Conservation (phyloP, 2,113 vertebrate species). For the Rousettus leschenaultii region DNA sequence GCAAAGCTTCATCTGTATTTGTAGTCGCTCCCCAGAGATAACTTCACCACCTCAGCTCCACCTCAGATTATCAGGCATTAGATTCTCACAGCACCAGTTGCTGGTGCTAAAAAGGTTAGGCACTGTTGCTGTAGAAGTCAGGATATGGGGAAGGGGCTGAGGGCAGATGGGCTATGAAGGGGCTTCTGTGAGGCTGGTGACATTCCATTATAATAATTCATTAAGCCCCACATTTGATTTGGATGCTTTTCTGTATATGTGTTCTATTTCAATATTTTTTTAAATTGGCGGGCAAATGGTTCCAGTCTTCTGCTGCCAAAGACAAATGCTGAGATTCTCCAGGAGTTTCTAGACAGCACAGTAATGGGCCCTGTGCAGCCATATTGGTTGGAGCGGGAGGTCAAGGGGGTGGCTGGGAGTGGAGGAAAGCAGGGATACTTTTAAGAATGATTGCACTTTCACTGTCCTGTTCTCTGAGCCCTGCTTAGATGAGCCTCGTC, state of each 20-base stretch:
- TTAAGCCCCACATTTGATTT: not conserved
- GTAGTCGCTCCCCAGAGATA: too few species aligned
- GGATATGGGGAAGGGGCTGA: not conserved
- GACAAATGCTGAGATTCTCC: not conserved
- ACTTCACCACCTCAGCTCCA: too few species aligned
- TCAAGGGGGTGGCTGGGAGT: rapidly evolving
- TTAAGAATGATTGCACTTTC: too few species aligned
- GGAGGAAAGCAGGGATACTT: too few species aligned
- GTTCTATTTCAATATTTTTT: not conserved
- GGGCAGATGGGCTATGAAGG: not conserved
- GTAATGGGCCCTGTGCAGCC: not conserved
- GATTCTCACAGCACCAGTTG: too few species aligned
- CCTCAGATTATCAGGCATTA: too few species aligned
- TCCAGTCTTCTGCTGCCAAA: not conserved
- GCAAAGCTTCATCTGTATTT: too few species aligned
- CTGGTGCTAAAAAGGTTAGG: too few species aligned
- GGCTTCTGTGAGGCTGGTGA: not conserved
- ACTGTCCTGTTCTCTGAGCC: not conserved
- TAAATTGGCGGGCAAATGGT: too few species aligned
- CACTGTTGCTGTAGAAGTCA: not conserved
- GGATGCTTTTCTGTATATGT: not conserved
- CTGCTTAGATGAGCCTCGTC: not conserved
- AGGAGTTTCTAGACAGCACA: not conserved
- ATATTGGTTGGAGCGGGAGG: not conserved
- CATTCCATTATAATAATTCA: not conserved